Evolutionary conservation across 2,797 vertebrate genomes (phyloP).

Genomic region (Gallinago nigripennis): DNA sequence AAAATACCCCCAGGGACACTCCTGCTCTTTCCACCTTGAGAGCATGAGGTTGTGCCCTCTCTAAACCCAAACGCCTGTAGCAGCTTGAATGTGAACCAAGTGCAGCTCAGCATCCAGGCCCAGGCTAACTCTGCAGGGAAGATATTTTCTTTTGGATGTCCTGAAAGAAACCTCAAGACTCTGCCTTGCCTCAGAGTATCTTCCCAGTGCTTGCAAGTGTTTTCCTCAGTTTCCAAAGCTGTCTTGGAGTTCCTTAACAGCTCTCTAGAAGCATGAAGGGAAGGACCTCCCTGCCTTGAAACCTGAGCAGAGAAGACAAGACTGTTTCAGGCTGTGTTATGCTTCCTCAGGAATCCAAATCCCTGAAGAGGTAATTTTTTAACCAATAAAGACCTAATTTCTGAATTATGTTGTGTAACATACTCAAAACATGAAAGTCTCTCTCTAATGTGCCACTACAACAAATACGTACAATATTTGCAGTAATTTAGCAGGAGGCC

Average conservation of each 20-base stretch:
- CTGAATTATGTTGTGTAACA: neutral
- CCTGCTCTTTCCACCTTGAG: neutral
- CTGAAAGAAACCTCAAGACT: neutral
- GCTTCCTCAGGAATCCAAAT: neutral
- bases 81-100: neutral
- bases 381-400: neutral
- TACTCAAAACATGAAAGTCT: neutral
- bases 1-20: neutral
- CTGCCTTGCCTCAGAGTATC: neutral
- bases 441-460: neutral
- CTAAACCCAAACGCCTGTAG: neutral
- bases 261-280: neutral
- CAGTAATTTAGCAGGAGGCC: constrained; percentile 27
- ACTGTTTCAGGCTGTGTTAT: neutral
- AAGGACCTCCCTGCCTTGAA: neutral
- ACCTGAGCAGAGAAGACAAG: neutral
- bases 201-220: neutral
- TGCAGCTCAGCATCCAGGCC: neutral
- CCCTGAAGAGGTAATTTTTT: neutral
- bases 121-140: neutral
- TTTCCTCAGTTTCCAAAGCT: neutral
- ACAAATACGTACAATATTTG: neutral
- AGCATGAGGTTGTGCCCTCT: neutral
- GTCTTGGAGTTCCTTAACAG: neutral
- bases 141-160: neutral